Percentiles rank a stretch among this genome's conserved stretches.
These are phyloP conservation scores for Sarcophaga bullata DNA, from an alignment of 1,140 invertebrate species.

Conservation along the genomic window DNA sequence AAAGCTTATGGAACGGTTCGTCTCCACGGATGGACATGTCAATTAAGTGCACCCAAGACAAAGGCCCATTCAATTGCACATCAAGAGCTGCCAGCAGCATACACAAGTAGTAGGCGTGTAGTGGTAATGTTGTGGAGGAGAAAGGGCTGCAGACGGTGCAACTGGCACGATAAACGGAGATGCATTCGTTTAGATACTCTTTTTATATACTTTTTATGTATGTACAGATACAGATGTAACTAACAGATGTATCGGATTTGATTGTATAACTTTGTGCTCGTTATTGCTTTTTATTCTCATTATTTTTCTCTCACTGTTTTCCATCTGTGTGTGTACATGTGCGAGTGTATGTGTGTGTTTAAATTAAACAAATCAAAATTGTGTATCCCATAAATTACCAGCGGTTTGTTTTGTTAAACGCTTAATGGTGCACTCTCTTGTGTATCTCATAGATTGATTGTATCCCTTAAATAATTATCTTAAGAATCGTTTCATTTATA, in stretches of 20 bases:
- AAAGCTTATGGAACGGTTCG: neutral
- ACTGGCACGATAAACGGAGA: too few species aligned
- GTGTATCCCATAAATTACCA: neutral
- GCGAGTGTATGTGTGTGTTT: too few species aligned
- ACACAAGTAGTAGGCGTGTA: too few species aligned
- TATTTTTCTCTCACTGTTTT: neutral
- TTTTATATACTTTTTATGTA: too few species aligned
- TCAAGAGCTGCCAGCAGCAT: too few species aligned
- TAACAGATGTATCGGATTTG: slow-evolving; percentile 2
- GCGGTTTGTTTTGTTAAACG: neutral
- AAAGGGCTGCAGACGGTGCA: too few species aligned
- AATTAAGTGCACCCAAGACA: neutral
- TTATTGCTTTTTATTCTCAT: neutral
- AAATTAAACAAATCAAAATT: neutral
- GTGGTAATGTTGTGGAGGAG: too few species aligned
- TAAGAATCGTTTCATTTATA: neutral
- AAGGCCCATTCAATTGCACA: neutral
- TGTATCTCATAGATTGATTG: neutral
- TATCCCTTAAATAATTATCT: neutral
- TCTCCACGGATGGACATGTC: neutral
- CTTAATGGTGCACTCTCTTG: neutral
- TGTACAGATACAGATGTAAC: neutral
- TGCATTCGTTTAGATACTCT: too few species aligned
- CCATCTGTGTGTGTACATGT: neutral
- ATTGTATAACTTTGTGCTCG: neutral